These are phyloP conservation scores for Lates calcarifer DNA, from an alignment of 2,113 vertebrate genomes.

Conservation along the genomic window DNA sequence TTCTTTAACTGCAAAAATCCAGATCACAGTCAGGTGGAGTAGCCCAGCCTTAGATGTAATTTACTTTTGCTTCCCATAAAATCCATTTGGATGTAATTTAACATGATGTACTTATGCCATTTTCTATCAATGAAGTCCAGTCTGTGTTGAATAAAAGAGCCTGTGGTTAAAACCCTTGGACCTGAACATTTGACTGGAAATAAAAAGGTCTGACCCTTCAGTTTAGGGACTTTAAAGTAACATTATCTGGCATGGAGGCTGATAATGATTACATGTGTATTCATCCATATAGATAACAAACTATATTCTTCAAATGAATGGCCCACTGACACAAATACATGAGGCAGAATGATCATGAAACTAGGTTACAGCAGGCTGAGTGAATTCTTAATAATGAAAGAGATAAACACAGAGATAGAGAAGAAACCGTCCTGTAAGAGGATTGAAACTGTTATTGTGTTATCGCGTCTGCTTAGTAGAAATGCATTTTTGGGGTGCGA, in stretches of 20 bases:
- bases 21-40: constrained; percentile 3
- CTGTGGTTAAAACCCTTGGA: constrained; percentile 29
- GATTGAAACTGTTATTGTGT: background rate
- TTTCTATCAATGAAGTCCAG: background rate
- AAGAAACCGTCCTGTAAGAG: background rate
- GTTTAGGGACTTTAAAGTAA: background rate
- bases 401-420: background rate
- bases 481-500: background rate
- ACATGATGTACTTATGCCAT: constrained; percentile 6
- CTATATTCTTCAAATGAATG: constrained; percentile 33
- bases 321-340: constrained; percentile 56
- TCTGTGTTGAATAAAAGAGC: constrained; percentile 17
- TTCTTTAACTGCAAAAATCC: background rate
- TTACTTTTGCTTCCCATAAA: constrained; percentile 2
- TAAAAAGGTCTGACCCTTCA: constrained; percentile 12
- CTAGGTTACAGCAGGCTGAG: constrained; percentile 21
- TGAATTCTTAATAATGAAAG: constrained; percentile 38
- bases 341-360: constrained; percentile 40
- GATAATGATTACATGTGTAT: background rate
- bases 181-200: constrained; percentile 31
- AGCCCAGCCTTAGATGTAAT: constrained; percentile 15
- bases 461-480: background rate
- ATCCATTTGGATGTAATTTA: constrained; percentile 12
- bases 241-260: background rate
- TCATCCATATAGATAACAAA: constrained; percentile 26